Conservation (phyloP, 2,888 invertebrate species). For the Orchesellides sinensis region DNA sequence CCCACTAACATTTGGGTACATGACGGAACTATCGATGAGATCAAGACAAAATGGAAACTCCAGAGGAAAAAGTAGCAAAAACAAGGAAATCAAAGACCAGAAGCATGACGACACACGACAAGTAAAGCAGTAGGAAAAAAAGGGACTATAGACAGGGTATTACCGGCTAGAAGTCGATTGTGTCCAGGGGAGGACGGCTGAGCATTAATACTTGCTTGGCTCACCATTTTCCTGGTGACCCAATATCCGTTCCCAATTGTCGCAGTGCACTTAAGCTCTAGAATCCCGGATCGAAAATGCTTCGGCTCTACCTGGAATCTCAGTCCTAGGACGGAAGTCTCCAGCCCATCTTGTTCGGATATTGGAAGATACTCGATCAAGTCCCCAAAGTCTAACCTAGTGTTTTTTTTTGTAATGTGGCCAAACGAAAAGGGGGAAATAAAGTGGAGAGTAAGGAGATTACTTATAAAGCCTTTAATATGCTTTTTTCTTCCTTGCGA, state of each 20-base stretch:
- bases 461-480: conserved; percentile 48
- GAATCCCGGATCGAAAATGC: conserved; percentile 68
- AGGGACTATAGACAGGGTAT: conserved; percentile 39
- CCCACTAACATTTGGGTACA: not conserved
- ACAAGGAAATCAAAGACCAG: conserved; percentile 34
- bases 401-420: not conserved
- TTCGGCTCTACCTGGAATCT: conserved; percentile 70
- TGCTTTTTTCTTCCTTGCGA: not conserved
- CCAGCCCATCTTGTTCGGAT: conserved; percentile 71
- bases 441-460: conserved; percentile 44
- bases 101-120: conserved; percentile 37
- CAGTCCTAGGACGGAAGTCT: conserved; percentile 73
- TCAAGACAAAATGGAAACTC: conserved; percentile 9
- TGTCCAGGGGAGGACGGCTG: conserved; percentile 73
- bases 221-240: conserved; percentile 64
- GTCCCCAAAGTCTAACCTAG: conserved; percentile 63
- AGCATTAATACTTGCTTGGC: conserved; percentile 72
- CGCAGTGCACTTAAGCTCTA: conserved; percentile 74
- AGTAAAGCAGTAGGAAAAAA: conserved; percentile 25
- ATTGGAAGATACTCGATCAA: conserved; percentile 72
- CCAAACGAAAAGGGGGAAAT: conserved; percentile 26
- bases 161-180: conserved; percentile 70
- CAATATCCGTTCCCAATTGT: conserved; percentile 74
- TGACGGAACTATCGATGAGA: conserved; percentile 33
- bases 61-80: conserved; percentile 11